Evolutionary conservation across 1,140 invertebrate genomes (phyloP).

Genomic region (Cryptotermes secundus): DNA sequence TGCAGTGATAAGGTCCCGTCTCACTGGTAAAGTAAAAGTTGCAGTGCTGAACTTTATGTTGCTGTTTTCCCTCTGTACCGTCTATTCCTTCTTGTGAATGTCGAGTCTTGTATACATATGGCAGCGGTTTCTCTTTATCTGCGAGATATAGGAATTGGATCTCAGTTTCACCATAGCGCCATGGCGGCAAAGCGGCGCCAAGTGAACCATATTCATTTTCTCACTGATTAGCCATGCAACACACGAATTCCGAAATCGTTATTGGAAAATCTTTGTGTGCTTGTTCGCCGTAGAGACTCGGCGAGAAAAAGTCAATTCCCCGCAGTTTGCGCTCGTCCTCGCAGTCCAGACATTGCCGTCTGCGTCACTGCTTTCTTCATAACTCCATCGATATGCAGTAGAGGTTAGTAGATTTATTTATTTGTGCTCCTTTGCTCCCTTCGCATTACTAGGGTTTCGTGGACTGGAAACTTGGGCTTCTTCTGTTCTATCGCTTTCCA

Average conservation of each 20-base stretch:
- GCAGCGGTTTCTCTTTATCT: background rate
- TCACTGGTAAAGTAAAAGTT: no score
- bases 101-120: background rate
- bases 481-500: background rate
- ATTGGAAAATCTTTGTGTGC: conserved; percentile 8
- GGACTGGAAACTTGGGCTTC: background rate
- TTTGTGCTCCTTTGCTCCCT: background rate
- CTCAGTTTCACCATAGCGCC: background rate
- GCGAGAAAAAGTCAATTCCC: no score
- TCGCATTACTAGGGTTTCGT: background rate
- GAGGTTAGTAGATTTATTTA: background rate
- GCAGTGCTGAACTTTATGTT: no score
- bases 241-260: conserved; percentile 15
- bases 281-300: no score
- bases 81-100: background rate
- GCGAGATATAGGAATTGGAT: background rate
- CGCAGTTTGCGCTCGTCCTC: background rate
- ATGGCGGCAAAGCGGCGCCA: background rate
- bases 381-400: background rate
- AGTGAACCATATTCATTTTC: conserved; percentile 29
- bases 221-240: conserved; percentile 23
- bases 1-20: no score
- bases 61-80: no score
- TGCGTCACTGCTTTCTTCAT: background rate
- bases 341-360: background rate